Evolutionary conservation across 2,113 vertebrate genomes (phyloP), one percentile per base, ranked within the genome.

Genomic region (Bettongia penicillata): DNA sequence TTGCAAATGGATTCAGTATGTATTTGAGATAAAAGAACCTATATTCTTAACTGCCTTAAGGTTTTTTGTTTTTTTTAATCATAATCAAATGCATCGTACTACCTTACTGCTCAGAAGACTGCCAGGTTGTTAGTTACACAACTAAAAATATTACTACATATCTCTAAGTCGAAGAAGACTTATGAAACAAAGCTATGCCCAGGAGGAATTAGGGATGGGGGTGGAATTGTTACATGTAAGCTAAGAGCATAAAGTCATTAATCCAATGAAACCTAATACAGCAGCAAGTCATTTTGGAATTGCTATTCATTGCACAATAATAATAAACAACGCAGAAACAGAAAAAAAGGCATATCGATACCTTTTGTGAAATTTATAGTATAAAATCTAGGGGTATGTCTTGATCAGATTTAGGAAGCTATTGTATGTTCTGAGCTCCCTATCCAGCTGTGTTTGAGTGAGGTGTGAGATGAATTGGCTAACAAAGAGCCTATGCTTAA

Each of bases 401-500:
- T 90, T 49, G 50, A 31, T 26, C 96, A 94, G 91, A 89, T 92
- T 95, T 95, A 96, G 55, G 93, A 96, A 95, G 50, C 51, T 96
- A 93, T 96, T 95, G 93, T 97, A 96, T 94, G 43, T 97, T 96
- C 95, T 16, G 43, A 61, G 23, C 55, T 92, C 47, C 47, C 55
- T 92, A 37, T 50, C 53, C 47, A 48, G 7, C 84, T 53, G 89
- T 91, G 52, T 91, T 77, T 93, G 93, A 97, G 93, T 77, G 77
- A 96, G 92, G 84, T 91, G 53, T 95, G 94, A 95, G 97, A 97
- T 90, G 94, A 94, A 97, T 95, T 90, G 94, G 92, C 96, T 96
- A 97, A 97, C 93, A 97, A 97, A 98, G 94, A 97, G 90, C 93
- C 95, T 95, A 77, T 97, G 97, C 90, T 97, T 98, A 97, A 97